These are phyloP conservation scores for Speoplatyrhinus poulsoni DNA, from an alignment of 2,113 vertebrate species.

Conservation along the genomic window DNA sequence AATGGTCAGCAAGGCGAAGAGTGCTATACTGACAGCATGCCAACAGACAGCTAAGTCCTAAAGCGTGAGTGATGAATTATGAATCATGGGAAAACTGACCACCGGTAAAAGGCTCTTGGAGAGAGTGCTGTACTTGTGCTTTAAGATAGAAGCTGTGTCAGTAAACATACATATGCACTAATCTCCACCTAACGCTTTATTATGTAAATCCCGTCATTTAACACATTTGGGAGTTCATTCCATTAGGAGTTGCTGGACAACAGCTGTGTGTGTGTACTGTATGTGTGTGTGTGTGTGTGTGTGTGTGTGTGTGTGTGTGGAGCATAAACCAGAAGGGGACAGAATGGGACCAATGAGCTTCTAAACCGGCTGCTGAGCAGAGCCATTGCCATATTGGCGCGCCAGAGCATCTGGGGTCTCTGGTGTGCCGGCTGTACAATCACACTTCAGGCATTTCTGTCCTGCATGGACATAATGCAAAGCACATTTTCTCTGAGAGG, in stretches of 20 bases:
- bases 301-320: conserved; percentile 20
- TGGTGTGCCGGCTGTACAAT: conserved; percentile 29
- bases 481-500: conserved; percentile 68
- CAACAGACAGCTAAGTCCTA: conserved; percentile 28
- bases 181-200: background rate
- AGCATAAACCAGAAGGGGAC: conserved; percentile 13
- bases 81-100: conserved; percentile 45
- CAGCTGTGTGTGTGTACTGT: conserved; percentile 33
- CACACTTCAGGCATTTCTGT: conserved; percentile 53
- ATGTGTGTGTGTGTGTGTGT: conserved; percentile 3
- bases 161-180: background rate
- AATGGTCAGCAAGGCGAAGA: background rate
- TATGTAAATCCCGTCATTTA: background rate
- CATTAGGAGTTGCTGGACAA: conserved; percentile 2
- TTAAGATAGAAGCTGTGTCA: background rate
- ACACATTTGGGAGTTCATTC: background rate
- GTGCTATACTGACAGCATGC: background rate
- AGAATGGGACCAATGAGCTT: conserved; percentile 45
- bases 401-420: conserved; percentile 23
- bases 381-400: conserved; percentile 27
- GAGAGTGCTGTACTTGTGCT: background rate
- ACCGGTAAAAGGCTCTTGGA: conserved; percentile 30
- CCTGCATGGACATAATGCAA: conserved; percentile 70
- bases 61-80: conserved; percentile 47
- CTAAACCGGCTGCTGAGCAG: conserved; percentile 27